Percentiles rank a stretch among this genome's conserved stretches.
These are phyloP conservation scores for Drosophila kambysellisi DNA, from an alignment of 2,888 invertebrate species.

Conservation along the genomic window DNA sequence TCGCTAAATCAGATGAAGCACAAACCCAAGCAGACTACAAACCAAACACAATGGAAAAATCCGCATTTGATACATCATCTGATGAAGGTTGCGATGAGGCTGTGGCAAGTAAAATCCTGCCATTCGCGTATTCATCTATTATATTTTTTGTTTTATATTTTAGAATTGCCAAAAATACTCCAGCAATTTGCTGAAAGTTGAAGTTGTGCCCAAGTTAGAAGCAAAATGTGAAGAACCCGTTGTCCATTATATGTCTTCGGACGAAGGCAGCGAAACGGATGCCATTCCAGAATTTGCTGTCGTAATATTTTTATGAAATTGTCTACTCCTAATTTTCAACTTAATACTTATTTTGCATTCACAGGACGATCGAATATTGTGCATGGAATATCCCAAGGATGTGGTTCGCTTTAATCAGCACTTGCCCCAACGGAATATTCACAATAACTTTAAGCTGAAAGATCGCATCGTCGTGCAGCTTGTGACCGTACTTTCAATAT, in stretches of 20 bases:
- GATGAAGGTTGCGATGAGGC: conserved; percentile 23
- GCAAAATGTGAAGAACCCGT: neutral
- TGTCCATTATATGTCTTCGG: conserved; percentile 42
- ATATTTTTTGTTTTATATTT: neutral
- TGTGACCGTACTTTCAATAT: conserved; percentile 33
- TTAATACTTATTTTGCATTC: neutral
- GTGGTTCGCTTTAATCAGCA: conserved; percentile 64
- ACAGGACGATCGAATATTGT: conserved; percentile 73
- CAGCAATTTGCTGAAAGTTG: neutral
- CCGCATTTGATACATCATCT: neutral
- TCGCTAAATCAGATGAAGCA: neutral
- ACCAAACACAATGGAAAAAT: neutral
- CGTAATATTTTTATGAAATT: conserved; percentile 47
- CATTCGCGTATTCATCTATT: neutral
- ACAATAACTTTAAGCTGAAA: conserved; percentile 15
- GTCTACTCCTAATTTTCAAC: neutral
- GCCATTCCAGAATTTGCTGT: conserved; percentile 80
- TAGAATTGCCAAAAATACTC: conserved; percentile 8
- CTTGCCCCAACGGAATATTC: conserved; percentile 48
- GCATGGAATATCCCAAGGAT: conserved; percentile 74
- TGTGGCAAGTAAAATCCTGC: conserved; percentile 6
- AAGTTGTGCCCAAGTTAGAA: neutral
- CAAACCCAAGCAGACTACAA: neutral
- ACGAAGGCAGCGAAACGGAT: conserved; percentile 64
- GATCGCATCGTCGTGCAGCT: conserved; percentile 46